Evolutionary conservation across 2,888 invertebrate genomes (phyloP).

Genomic region (Melanchra persicariae): DNA sequence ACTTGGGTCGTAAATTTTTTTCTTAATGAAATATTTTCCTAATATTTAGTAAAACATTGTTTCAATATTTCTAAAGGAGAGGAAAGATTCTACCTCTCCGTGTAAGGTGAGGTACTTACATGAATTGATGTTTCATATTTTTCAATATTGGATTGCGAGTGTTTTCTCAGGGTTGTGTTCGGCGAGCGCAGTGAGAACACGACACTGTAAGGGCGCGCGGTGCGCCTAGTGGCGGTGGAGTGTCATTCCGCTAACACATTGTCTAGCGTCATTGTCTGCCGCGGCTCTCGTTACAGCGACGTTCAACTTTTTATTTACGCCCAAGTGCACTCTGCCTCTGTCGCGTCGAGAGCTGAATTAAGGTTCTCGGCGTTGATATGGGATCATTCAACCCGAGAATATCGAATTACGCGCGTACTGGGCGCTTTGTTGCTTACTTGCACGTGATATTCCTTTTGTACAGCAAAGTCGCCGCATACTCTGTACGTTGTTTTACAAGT

Average conservation of each 20-base stretch:
- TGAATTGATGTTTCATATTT: conserved; percentile 56
- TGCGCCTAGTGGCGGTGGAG: conserved; percentile 83
- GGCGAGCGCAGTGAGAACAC: conserved; percentile 71
- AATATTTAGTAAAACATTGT: conserved; percentile 24
- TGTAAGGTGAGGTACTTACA: not conserved
- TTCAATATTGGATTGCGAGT: conserved; percentile 59
- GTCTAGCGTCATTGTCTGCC: conserved; percentile 88
- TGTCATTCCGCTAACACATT: conserved; percentile 88
- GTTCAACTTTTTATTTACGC: conserved; percentile 90
- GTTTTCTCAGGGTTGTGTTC: conserved; percentile 63
- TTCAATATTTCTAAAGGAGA: not conserved
- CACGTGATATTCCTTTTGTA: conserved; percentile 88
- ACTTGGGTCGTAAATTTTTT: conserved; percentile 13
- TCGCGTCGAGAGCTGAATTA: conserved; percentile 88
- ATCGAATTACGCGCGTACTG: conserved; percentile 89
- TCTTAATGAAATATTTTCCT: conserved; percentile 41
- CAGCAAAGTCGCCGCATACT: conserved; percentile 33
- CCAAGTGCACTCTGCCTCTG: conserved; percentile 89
- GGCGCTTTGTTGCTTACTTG: conserved; percentile 88
- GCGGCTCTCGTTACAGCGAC: conserved; percentile 85
- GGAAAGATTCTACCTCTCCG: not conserved
- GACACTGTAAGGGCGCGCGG: conserved; percentile 76
- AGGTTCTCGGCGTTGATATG: conserved; percentile 89
- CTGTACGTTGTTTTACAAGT: conserved; percentile 60
- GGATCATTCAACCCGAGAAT: conserved; percentile 90